A percentile compares a stretch with the other conserved stretches of the same genome.
Evolutionary conservation across 2,113 vertebrate genomes (phyloP).

Genomic region (Geococcyx californianus): DNA sequence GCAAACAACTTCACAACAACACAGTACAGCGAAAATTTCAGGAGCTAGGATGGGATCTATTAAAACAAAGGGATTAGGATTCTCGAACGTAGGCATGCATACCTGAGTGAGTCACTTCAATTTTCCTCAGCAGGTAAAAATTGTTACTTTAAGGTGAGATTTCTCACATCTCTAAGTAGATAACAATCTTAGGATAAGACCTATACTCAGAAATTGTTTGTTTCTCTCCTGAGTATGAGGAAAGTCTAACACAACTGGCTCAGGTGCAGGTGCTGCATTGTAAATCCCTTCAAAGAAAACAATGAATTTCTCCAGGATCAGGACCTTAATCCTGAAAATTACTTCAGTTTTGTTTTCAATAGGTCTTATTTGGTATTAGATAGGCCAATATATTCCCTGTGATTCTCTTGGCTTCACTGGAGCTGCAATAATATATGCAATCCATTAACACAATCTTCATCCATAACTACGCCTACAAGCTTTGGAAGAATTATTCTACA

Average conservation of each 20-base stretch:
- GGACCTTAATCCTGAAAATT: neutral
- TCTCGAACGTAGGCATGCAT: neutral
- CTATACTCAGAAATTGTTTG: neutral
- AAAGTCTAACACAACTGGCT: neutral
- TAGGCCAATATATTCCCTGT: neutral
- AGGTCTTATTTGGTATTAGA: neutral
- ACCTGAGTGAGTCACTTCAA: neutral
- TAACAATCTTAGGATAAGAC: neutral
- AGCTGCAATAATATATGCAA: neutral
- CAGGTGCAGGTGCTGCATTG: neutral
- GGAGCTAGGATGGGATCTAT: neutral
- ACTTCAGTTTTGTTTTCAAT: neutral
- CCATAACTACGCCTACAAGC: neutral
- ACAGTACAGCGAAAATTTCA: neutral
- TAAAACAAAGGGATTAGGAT: neutral
- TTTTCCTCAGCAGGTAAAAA: neutral
- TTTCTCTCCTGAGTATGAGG: neutral
- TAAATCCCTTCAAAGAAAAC: neutral
- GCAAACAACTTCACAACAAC: neutral
- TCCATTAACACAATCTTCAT: neutral
- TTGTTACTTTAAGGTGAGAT: neutral
- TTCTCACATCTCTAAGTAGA: neutral
- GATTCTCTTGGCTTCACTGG: neutral
- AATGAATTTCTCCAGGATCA: neutral
- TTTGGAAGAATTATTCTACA: neutral